These are phyloP conservation scores for Tetropium fuscum DNA, from an alignment of 2,888 invertebrate species.

Conservation along the genomic window DNA sequence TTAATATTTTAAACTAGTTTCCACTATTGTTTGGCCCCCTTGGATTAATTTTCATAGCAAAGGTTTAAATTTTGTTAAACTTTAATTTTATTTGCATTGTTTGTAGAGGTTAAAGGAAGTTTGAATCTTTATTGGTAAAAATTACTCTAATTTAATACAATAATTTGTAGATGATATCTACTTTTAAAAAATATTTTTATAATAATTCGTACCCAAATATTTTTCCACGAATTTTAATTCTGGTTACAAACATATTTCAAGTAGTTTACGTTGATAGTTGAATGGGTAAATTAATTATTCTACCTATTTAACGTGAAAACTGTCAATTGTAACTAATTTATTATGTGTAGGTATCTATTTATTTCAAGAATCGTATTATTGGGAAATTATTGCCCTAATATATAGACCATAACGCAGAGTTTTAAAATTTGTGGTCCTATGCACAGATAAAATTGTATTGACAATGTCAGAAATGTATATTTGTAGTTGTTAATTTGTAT, in stretches of 20 bases:
- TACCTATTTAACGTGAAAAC: slow-evolving; percentile 1
- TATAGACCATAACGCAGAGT: slow-evolving; percentile 27
- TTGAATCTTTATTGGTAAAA: slow-evolving; percentile 10
- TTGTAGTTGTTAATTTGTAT: slow-evolving; percentile 60
- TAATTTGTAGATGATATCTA: background rate
- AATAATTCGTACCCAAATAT: too few relatives aligned
- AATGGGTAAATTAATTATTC: background rate
- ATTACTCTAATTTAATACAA: slow-evolving; percentile 1
- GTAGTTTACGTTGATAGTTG: background rate
- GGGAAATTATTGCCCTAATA: slow-evolving; percentile 25
- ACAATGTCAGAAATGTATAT: slow-evolving; percentile 64
- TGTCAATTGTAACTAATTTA: slow-evolving; percentile 17
- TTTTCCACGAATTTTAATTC: too few relatives aligned
- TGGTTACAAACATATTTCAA: background rate
- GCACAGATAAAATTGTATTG: slow-evolving; percentile 62
- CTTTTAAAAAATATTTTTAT: background rate
- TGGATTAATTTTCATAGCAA: slow-evolving; percentile 6
- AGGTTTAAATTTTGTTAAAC: background rate
- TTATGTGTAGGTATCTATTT: slow-evolving; percentile 20
- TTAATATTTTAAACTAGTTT: slow-evolving; percentile 1
- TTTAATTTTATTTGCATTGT: slow-evolving; percentile 8
- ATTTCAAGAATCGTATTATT: slow-evolving; percentile 25
- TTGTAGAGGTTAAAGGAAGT: background rate
- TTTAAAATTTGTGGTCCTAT: slow-evolving; percentile 56
- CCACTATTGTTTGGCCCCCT: slow-evolving; percentile 13